Conservation (phyloP, 2,797 vertebrate genomes). For the Sebastes itinus region DNA sequence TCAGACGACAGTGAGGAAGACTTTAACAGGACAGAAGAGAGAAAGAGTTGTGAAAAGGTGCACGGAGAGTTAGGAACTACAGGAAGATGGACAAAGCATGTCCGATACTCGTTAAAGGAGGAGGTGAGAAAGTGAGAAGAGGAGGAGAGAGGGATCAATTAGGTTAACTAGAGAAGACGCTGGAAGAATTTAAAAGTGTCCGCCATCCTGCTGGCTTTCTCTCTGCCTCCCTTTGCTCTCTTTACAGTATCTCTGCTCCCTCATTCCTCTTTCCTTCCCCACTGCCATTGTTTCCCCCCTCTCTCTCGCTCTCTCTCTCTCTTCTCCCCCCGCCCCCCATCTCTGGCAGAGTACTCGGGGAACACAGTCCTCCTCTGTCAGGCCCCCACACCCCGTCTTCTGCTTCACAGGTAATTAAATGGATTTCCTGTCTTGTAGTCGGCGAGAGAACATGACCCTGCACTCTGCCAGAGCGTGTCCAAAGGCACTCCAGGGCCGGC, state of each 20-base stretch:
- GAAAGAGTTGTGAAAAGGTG: slow-evolving; percentile 17
- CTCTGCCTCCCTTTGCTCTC: slow-evolving; percentile 22
- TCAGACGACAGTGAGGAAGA: slow-evolving; percentile 13
- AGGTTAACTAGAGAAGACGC: slow-evolving; percentile 34
- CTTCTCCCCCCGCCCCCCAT: neutral
- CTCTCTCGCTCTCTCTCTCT: neutral
- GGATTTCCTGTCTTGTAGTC: slow-evolving; percentile 99
- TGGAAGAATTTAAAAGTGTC: slow-evolving; percentile 26
- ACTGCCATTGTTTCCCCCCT: slow-evolving; percentile 21
- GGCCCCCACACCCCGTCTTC: slow-evolving; percentile 90
- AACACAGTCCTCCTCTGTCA: slow-evolving; percentile 94
- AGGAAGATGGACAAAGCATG: slow-evolving; percentile 25
- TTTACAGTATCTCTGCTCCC: slow-evolving; percentile 43
- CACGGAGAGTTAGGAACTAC: neutral
- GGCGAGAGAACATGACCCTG: slow-evolving; percentile 94
- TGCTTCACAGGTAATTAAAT: slow-evolving; percentile 99
- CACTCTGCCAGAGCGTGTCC: slow-evolving; percentile 88
- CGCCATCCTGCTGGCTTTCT: slow-evolving; percentile 5
- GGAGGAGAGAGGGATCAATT: slow-evolving; percentile 40
- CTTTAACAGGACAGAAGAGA: slow-evolving; percentile 1
- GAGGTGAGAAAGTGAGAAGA: slow-evolving; percentile 8
- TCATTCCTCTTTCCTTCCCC: slow-evolving; percentile 43
- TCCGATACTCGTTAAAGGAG: neutral
- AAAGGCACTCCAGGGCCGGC: slow-evolving; percentile 89
- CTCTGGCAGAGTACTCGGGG: slow-evolving; percentile 87